Evolutionary conservation across 2,888 invertebrate species (phyloP).

Genomic region (Tetragonula carbonaria): DNA sequence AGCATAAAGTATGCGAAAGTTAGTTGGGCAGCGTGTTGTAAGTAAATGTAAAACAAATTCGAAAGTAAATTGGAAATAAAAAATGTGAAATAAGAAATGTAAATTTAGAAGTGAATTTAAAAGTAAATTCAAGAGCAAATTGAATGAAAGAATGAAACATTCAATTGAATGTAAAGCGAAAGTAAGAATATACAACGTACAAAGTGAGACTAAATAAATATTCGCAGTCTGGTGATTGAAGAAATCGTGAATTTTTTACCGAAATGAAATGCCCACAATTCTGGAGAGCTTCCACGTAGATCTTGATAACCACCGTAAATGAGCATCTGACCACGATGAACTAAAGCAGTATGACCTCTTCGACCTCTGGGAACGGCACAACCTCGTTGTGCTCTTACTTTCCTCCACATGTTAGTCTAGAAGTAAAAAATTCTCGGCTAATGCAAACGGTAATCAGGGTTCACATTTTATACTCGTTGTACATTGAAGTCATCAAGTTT

Average conservation of each 20-base stretch:
- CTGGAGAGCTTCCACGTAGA: constrained; percentile 92
- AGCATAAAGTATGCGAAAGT: neutral
- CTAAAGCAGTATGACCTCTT: constrained; percentile 92
- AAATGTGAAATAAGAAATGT: neutral
- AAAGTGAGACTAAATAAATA: neutral
- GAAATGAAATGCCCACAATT: constrained; percentile 95
- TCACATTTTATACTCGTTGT: neutral
- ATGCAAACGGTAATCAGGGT: neutral
- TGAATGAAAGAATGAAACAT: neutral
- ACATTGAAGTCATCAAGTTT: neutral
- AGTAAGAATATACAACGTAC: neutral
- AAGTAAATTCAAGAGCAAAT: too few relatives aligned
- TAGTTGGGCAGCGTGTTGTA: too few relatives aligned
- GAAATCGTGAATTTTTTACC: constrained; percentile 84
- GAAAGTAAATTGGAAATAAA: too few relatives aligned
- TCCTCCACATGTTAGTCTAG: constrained; percentile 87
- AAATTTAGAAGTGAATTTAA: neutral
- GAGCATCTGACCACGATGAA: constrained; percentile 91
- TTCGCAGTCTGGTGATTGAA: neutral
- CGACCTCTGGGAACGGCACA: constrained; percentile 89
- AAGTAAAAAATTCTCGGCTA: constrained; percentile 21
- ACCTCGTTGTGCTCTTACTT: constrained; percentile 86
- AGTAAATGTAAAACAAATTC: too few relatives aligned
- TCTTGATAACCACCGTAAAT: constrained; percentile 96
- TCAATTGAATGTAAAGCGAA: neutral